Conservation (phyloP, 2,797 vertebrate genomes). For the Monodelphis domestica region DNA sequence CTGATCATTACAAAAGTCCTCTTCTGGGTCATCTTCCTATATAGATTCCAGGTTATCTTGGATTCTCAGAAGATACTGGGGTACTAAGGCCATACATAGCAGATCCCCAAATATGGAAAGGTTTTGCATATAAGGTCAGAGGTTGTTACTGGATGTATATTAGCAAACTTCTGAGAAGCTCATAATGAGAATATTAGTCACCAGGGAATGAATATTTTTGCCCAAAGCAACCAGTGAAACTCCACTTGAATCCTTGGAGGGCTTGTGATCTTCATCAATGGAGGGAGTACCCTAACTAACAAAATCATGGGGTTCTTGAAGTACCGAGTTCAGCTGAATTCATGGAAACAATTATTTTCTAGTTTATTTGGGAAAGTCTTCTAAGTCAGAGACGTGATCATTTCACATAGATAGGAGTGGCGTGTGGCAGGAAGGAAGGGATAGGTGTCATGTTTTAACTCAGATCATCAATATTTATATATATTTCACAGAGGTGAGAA, state of each 20-base stretch:
- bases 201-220: no score
- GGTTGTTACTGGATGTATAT: background rate
- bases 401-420: background rate
- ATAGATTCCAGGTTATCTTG: background rate
- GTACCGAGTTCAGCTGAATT: slow-evolving; percentile 23
- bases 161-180: no score
- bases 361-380: slow-evolving; percentile 79
- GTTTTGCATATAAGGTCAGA: background rate
- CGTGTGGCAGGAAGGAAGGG: no score
- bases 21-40: background rate
- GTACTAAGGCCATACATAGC: background rate
- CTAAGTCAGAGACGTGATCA: slow-evolving; percentile 75
- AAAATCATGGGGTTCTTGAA: background rate
- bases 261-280: background rate
- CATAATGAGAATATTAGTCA: no score
- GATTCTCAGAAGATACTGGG: background rate
- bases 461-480: slow-evolving; percentile 7
- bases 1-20: slow-evolving; percentile 67
- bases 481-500: slow-evolving; percentile 28
- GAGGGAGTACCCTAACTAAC: background rate
- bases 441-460: background rate
- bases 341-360: slow-evolving; percentile 75
- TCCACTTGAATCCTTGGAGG: background rate
- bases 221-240: no score
- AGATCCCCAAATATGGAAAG: background rate